Evolutionary conservation across 2,888 invertebrate genomes (phyloP).

Genomic region (Lithophane socia): DNA sequence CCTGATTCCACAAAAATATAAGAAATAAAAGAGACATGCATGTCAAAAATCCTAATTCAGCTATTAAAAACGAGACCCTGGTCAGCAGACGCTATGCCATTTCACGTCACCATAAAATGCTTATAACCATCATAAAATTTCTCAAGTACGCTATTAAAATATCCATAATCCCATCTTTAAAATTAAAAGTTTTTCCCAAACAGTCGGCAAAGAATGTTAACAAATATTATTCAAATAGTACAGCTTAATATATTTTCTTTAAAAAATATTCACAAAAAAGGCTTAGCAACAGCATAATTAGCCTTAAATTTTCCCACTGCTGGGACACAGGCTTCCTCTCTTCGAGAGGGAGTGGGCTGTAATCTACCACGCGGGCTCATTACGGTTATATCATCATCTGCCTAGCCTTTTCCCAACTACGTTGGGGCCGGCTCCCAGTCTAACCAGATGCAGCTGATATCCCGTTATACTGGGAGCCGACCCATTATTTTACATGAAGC

Average conservation of each 20-base stretch:
- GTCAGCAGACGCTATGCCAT: slow-evolving; percentile 11
- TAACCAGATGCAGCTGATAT: no score
- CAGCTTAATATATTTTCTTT: not conserved
- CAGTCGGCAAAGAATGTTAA: not conserved
- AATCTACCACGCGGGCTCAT: no score
- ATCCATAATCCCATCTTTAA: not conserved
- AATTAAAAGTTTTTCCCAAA: slow-evolving; percentile 10
- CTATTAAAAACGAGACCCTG: not conserved
- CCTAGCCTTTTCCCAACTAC: no score
- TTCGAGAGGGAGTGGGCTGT: no score
- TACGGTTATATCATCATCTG: no score
- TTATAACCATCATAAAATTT: slow-evolving; percentile 33
- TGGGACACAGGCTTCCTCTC: no score
- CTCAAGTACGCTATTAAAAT: slow-evolving; percentile 36
- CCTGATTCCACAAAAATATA: not conserved
- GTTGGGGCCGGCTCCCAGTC: no score
- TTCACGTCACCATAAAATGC: slow-evolving; percentile 28
- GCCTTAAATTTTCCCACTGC: no score
- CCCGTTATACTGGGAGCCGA: no score
- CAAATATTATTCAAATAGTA: not conserved
- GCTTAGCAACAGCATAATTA: no score
- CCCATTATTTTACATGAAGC: no score
- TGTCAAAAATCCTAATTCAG: not conserved
- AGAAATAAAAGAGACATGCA: not conserved
- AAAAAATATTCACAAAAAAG: not conserved